These are phyloP conservation scores for Trisateles emortualis DNA, from an alignment of 2,888 invertebrate species.

Conservation along the genomic window DNA sequence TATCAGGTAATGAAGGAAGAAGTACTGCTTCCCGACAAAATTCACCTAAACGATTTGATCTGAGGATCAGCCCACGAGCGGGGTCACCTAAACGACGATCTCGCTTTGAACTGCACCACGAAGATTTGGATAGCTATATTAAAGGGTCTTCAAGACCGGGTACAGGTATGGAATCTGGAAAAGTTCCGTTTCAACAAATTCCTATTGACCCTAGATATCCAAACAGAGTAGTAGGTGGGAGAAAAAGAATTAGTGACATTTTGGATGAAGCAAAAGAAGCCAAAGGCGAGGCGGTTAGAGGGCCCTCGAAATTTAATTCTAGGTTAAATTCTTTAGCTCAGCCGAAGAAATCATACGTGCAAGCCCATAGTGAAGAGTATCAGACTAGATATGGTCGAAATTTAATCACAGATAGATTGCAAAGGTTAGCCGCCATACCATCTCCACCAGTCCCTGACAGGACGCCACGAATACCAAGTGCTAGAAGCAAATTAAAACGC, in stretches of 20 bases:
- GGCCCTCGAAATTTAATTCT: conserved; percentile 67
- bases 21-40: conserved; percentile 44
- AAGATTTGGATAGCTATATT: conserved; percentile 40
- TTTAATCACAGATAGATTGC: conserved; percentile 59
- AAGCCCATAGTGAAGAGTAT: conserved; percentile 69
- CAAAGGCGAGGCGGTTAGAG: conserved; percentile 79
- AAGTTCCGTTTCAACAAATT: conserved; percentile 39
- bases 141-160: conserved; percentile 29
- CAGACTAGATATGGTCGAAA: conserved; percentile 63
- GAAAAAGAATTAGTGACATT: conserved; percentile 68
- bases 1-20: conserved; percentile 44
- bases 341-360: conserved; percentile 71
- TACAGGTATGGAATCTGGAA: conserved; percentile 35
- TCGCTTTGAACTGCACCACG: conserved; percentile 57
- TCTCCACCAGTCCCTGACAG: conserved; percentile 37
- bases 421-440: conserved; percentile 51
- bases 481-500: conserved; percentile 46
- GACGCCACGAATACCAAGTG: conserved; percentile 25
- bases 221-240: conserved; percentile 49
- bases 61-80: too few relatives aligned
- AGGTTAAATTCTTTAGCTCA: conserved; percentile 75
- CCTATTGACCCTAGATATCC: conserved; percentile 49
- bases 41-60: conserved; percentile 50
- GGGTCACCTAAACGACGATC: conserved; percentile 52
- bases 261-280: conserved; percentile 78